Evolutionary conservation across 2,888 invertebrate species (phyloP), one percentile per base, ranked within the genome.

Genomic region (Drosophila austrosaltans): DNA sequence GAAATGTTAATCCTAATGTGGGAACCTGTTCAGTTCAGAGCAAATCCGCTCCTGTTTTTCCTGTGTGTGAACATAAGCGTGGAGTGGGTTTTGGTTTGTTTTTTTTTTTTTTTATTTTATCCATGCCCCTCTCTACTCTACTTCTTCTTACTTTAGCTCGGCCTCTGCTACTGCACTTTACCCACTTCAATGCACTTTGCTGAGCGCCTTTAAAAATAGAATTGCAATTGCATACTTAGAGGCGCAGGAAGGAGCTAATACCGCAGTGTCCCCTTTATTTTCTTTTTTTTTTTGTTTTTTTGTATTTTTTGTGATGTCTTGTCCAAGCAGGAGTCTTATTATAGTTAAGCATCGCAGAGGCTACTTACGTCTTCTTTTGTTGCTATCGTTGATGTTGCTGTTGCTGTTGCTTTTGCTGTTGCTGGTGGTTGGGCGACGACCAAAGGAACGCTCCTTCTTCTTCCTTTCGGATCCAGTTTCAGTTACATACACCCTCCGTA

Each of bases 191-290:
- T 76, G 82, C 84, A 78, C 79, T 79, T 83, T 68, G 67, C 72
- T 28, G 30, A 63, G 69, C 65, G 78, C 79, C 58, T 58, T 78
- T 81, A 82, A 84, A 77, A 87, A 87, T 87, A 86, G 85, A 76
- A 81, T 82, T 85, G 87, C 85, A 72, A 66, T 72, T 66, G 72
- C 72, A 86, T 87, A 86, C 87, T 86, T 87, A 87, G 85, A 69
- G 82, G 87, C 81, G 79, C 81, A 83, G 87, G 86, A 86, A 81
- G 76, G 76, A 78, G 63, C 85, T 79, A 75, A 82, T 61, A 63
- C 54, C 30, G 59, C 70, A 66, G 66, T 63, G 70, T 66, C 72
- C 72, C 63, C 63, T 28, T 63, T 67, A 40, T 36, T 20, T 16
- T 36, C 22, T 48, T 36, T 20, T 16, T 36, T 32, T 25, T 44